Percentiles rank a stretch among this genome's conserved stretches.
phyloP scores from a whole-genome alignment of 2,113 vertebrate genomes.

The Lipophrys pholis region DNA sequence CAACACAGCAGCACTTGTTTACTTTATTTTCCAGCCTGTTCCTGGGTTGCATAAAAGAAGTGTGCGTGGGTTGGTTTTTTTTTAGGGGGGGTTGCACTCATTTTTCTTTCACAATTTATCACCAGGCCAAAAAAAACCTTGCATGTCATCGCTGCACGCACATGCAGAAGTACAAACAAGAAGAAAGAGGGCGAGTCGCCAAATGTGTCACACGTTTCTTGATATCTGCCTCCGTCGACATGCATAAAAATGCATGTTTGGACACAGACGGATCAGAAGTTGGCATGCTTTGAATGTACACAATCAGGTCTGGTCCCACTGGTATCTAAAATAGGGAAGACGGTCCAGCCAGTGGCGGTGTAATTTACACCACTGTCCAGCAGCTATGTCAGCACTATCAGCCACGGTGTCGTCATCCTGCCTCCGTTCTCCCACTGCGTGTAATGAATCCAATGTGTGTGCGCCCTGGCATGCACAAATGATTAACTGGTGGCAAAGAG shows the following conservation, averaged over 20 bases:
- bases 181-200: neutral
- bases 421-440: slow-evolving; percentile 65
- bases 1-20: slow-evolving; percentile 31
- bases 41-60: slow-evolving; percentile 29
- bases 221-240: slow-evolving; percentile 8
- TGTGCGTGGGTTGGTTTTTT: neutral
- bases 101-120: too few relatives aligned
- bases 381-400: slow-evolving; percentile 55
- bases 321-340: slow-evolving; percentile 14
- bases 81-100: too few relatives aligned
- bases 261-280: slow-evolving; percentile 54
- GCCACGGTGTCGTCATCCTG: slow-evolving; percentile 52
- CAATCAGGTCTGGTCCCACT: slow-evolving; percentile 29
- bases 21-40: slow-evolving; percentile 1
- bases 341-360: slow-evolving; percentile 25
- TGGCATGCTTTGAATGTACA: slow-evolving; percentile 39
- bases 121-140: too few relatives aligned
- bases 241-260: slow-evolving; percentile 49
- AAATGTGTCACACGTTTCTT: slow-evolving; percentile 13
- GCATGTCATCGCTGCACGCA: neutral
- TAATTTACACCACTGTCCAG: slow-evolving; percentile 54
- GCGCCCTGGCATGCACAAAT: slow-evolving; percentile 74
- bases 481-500: slow-evolving; percentile 76
- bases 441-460: slow-evolving; percentile 71
- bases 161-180: neutral